A percentile compares a stretch with the other conserved stretches of the same genome.
Evolutionary conservation across 1,140 invertebrate species (phyloP).

Genomic region (Papilio glaucus): DNA sequence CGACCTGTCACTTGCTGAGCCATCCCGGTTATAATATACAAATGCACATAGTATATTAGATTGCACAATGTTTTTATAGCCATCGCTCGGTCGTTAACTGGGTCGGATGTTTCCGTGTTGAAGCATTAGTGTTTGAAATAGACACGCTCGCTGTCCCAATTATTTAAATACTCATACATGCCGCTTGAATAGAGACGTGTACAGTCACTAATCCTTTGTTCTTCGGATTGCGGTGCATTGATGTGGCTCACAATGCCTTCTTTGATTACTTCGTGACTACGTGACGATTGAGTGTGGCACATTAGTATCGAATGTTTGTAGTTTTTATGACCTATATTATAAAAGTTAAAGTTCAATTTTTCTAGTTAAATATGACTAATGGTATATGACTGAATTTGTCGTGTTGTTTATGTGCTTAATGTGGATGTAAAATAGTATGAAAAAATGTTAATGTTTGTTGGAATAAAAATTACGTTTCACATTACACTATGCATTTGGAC

Average conservation of each 20-base stretch:
- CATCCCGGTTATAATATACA: neutral
- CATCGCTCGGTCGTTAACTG: slow-evolving; percentile 48
- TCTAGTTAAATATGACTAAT: neutral
- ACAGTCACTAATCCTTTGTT: slow-evolving; percentile 21
- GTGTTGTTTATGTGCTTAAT: neutral
- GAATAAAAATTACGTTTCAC: too few relatives aligned
- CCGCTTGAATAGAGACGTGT: slow-evolving; percentile 41
- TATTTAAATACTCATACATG: slow-evolving; percentile 46
- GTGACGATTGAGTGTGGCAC: slow-evolving; percentile 1
- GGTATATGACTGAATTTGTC: neutral
- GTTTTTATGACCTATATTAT: neutral
- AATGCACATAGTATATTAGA: slow-evolving; percentile 36
- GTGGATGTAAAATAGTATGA: neutral
- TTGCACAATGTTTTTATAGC: slow-evolving; percentile 50
- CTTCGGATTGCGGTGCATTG: slow-evolving; percentile 10
- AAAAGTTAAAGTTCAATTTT: neutral
- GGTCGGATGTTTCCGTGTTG: slow-evolving; percentile 47
- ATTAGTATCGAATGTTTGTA: slow-evolving; percentile 15
- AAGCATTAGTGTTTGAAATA: slow-evolving; percentile 52
- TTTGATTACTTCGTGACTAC: slow-evolving; percentile 19
- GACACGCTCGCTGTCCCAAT: slow-evolving; percentile 47
- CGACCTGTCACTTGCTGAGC: neutral
- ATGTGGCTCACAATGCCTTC: slow-evolving; percentile 7
- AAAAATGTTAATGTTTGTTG: too few relatives aligned
- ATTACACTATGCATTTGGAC: too few relatives aligned